These are phyloP conservation scores for Heliconius erato DNA, from an alignment of 2,888 invertebrate genomes.

Conservation along the genomic window DNA sequence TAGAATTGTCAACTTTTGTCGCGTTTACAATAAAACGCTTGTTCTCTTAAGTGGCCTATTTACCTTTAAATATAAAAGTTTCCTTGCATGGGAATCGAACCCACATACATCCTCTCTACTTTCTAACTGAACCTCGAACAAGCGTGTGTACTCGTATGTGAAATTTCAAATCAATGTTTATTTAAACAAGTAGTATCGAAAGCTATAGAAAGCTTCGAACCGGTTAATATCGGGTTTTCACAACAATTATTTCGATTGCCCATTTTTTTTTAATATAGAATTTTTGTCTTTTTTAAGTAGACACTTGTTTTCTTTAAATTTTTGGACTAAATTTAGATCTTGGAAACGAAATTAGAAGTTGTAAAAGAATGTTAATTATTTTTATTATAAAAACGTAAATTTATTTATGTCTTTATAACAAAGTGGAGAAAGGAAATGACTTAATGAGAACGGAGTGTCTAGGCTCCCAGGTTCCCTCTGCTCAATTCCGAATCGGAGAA, in stretches of 20 bases:
- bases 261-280: not conserved
- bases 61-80: not conserved
- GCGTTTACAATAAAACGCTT: too few species aligned
- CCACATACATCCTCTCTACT: not conserved
- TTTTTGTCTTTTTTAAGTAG: not conserved
- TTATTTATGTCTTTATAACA: too few species aligned
- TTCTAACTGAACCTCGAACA: not conserved
- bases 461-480: too few species aligned
- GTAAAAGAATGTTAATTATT: not conserved
- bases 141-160: not conserved
- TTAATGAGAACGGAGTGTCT: not conserved
- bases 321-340: not conserved
- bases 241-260: slow-evolving; percentile 1
- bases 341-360: not conserved
- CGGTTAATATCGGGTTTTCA: slow-evolving; percentile 36
- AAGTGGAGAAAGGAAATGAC: not conserved
- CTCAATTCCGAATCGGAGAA: too few species aligned
- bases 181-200: slow-evolving; percentile 43
- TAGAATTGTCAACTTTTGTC: too few species aligned
- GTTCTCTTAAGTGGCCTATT: too few species aligned
- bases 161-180: slow-evolving; percentile 11
- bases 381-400: too few species aligned
- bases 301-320: not conserved
- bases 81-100: not conserved
- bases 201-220: slow-evolving; percentile 50